phyloP scores from a whole-genome alignment of 2,888 invertebrate species.

The Abscondita cerata region DNA sequence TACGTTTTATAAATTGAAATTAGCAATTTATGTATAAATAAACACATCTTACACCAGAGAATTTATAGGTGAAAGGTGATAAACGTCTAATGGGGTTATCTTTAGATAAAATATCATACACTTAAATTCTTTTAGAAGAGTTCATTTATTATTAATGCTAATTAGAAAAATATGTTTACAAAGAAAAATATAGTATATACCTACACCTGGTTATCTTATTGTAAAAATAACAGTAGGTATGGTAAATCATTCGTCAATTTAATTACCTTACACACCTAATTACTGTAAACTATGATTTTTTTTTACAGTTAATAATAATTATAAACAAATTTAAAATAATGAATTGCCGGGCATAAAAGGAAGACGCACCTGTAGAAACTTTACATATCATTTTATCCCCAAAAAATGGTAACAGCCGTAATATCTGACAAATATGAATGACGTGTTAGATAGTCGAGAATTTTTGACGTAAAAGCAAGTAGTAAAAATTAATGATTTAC shows the following conservation, averaged over 20 bases:
- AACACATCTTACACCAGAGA: background rate
- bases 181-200: background rate
- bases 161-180: constrained; percentile 3
- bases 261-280: constrained; percentile 1
- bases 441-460: background rate
- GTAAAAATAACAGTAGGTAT: constrained; percentile 11
- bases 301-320: constrained; percentile 9
- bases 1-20: too few species aligned
- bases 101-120: background rate
- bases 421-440: background rate
- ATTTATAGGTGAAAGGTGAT: constrained; percentile 7
- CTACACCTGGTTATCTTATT: constrained; percentile 1
- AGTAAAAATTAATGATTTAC: constrained; percentile 2
- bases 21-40: background rate
- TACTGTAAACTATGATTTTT: constrained; percentile 4
- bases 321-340: constrained; percentile 3
- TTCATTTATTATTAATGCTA: constrained; percentile 5
- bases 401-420: too few species aligned
- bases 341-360: background rate
- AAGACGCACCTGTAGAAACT: background rate
- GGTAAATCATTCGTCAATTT: constrained; percentile 10
- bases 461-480: background rate
- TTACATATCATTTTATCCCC: too few species aligned
- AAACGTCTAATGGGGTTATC: background rate
- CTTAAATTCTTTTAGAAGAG: background rate